These are phyloP conservation scores for Scrobipalpa atriplicella DNA, from an alignment of 2,888 invertebrate species.

Conservation along the genomic window DNA sequence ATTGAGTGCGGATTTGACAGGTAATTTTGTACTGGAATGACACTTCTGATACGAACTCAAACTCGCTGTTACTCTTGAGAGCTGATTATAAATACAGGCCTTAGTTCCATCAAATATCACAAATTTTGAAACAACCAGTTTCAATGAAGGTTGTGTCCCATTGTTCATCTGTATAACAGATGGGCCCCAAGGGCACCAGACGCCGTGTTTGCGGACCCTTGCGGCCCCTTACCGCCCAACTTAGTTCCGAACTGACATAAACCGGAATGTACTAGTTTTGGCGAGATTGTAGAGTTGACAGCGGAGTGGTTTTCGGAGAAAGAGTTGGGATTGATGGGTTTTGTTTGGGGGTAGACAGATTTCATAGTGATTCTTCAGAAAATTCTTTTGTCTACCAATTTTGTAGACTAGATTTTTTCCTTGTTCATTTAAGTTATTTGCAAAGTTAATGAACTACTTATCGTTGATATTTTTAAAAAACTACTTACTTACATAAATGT, in stretches of 20 bases:
- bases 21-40: too few relatives aligned
- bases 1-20: too few relatives aligned
- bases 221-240: slow-evolving; percentile 27
- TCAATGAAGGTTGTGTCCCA: not conserved
- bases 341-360: not conserved
- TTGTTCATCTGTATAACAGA: slow-evolving; percentile 18
- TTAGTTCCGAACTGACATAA: slow-evolving; percentile 38
- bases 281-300: slow-evolving; percentile 16
- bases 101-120: not conserved
- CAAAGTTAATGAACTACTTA: too few relatives aligned
- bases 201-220: slow-evolving; percentile 4
- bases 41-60: too few relatives aligned
- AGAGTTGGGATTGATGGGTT: slow-evolving; percentile 3
- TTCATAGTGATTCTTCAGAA: too few relatives aligned
- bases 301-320: not conserved
- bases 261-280: slow-evolving; percentile 33
- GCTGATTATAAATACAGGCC: too few relatives aligned
- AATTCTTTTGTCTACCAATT: too few relatives aligned
- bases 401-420: too few relatives aligned
- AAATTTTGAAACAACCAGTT: not conserved
- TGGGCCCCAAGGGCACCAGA: not conserved
- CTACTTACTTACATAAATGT: too few relatives aligned
- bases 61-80: too few relatives aligned
- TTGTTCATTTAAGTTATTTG: too few relatives aligned
- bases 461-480: too few relatives aligned